phyloP scores from a whole-genome alignment of 2,888 invertebrate genomes.

The Anticlea derivata region DNA sequence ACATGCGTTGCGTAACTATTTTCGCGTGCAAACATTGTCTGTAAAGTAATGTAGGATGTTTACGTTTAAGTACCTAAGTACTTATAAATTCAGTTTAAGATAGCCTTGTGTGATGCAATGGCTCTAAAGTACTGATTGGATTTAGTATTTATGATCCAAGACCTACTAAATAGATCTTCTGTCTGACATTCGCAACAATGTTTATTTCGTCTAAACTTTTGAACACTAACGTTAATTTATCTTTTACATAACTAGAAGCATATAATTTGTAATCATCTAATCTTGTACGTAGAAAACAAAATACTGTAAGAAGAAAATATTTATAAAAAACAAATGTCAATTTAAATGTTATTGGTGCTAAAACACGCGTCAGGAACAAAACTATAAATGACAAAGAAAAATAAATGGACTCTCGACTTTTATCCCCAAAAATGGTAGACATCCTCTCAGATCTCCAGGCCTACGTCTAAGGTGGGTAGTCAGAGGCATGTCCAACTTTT shows the following conservation, averaged over 20 bases:
- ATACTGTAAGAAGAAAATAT: too few relatives aligned
- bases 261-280: not conserved
- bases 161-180: conserved; percentile 26
- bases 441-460: too few relatives aligned
- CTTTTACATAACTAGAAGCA: conserved; percentile 12
- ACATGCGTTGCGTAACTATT: conserved; percentile 9
- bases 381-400: too few relatives aligned
- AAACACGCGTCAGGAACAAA: too few relatives aligned
- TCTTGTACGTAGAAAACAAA: too few relatives aligned
- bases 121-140: conserved; percentile 56
- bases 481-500: too few relatives aligned
- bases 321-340: too few relatives aligned
- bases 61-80: conserved; percentile 39
- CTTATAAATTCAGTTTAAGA: conserved; percentile 42
- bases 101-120: conserved; percentile 50
- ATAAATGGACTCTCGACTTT: too few relatives aligned
- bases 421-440: too few relatives aligned
- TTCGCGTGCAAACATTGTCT: conserved; percentile 10
- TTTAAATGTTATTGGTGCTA: too few relatives aligned
- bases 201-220: conserved; percentile 16
- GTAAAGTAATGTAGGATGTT: conserved; percentile 26
- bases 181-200: conserved; percentile 32
- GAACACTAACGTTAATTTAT: conserved; percentile 23
- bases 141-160: conserved; percentile 52
- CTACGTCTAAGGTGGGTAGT: too few relatives aligned